Conservation (phyloP, 2,113 vertebrate genomes). For the Mustela lutreola region DNA sequence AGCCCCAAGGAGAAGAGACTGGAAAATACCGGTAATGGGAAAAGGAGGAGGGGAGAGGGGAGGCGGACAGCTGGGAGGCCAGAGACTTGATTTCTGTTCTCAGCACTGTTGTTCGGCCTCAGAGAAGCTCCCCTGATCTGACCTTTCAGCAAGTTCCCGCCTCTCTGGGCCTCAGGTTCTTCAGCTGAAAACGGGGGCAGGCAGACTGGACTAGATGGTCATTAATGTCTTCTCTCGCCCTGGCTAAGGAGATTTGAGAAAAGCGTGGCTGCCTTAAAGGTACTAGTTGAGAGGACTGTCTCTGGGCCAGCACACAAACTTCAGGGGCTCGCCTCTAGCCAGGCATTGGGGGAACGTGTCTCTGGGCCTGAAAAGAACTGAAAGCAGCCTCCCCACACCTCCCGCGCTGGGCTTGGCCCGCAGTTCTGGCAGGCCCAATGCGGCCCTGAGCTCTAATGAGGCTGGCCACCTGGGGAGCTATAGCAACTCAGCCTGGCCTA, state of each 20-base stretch:
- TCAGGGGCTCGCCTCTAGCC: slow-evolving; percentile 18
- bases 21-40: slow-evolving; percentile 7
- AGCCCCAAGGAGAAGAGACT: background rate
- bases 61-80: background rate
- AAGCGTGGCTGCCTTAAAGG: background rate
- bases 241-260: background rate
- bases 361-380: slow-evolving; percentile 60
- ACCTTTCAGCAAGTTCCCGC: background rate
- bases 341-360: background rate
- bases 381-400: slow-evolving; percentile 29
- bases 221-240: background rate
- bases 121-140: background rate
- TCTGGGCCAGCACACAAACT: slow-evolving; percentile 27
- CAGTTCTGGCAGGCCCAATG: slow-evolving; percentile 24
- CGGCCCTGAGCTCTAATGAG: slow-evolving; percentile 52
- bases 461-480: slow-evolving; percentile 61
- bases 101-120: background rate
- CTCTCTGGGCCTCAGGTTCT: background rate
- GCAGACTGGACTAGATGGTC: background rate
- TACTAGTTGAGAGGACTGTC: background rate
- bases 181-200: background rate
- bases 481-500: slow-evolving; percentile 29
- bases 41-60: background rate
- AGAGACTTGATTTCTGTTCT: background rate
- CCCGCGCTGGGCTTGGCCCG: background rate